phyloP scores from a whole-genome alignment of 53 echinoderm and acorn worm species.

The Luidia sarsii region DNA sequence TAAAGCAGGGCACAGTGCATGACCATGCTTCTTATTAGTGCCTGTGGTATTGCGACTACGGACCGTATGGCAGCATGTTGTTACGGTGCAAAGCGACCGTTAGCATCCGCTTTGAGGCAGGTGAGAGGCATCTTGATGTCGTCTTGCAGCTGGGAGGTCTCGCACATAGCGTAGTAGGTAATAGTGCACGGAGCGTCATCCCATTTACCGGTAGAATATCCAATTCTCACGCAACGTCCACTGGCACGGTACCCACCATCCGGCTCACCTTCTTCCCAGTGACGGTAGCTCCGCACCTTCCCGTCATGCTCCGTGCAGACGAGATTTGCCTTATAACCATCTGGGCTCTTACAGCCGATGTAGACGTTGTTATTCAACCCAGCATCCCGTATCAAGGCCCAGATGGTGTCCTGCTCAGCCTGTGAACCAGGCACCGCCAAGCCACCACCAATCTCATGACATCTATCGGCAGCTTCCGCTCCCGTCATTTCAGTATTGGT shows the following conservation, averaged over 20 bases:
- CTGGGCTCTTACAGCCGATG: slow-evolving; percentile 10
- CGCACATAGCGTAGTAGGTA: not conserved
- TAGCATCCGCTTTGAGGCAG: not conserved
- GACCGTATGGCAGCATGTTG: no score
- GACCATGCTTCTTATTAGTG: no score
- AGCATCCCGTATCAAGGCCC: slow-evolving; percentile 2
- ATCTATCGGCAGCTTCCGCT: not conserved
- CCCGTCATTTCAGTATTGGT: not conserved
- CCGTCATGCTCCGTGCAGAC: slow-evolving; percentile 2
- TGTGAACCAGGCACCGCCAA: not conserved
- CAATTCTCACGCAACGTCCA: not conserved
- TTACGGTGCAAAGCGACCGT: not conserved
- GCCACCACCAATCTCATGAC: not conserved
- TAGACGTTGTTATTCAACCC: not conserved
- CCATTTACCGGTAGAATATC: not conserved
- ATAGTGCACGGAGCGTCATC: slow-evolving; percentile 3
- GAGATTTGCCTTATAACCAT: not conserved
- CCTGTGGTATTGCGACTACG: no score
- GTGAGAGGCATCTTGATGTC: not conserved
- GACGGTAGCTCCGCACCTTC: not conserved
- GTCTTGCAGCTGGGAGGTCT: not conserved
- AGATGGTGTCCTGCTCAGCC: slow-evolving; percentile 12
- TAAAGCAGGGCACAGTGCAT: no score
- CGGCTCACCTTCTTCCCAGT: not conserved
- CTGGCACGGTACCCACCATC: no score